phyloP scores from a whole-genome alignment of 2,888 invertebrate species.

The Altica lythri region DNA sequence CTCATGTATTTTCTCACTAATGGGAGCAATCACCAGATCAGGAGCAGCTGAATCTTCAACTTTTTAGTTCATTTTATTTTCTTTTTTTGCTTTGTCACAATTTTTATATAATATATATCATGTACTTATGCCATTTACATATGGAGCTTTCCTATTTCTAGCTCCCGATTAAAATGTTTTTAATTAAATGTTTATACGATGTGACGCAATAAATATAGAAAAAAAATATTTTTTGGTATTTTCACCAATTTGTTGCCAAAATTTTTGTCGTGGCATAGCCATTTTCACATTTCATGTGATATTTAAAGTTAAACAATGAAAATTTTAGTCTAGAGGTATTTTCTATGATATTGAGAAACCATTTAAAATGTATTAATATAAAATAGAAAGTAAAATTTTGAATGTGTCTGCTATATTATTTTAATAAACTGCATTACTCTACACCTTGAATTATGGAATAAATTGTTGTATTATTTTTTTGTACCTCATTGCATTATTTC shows the following conservation, averaged over 20 bases:
- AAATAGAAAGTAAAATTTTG: constrained; percentile 22
- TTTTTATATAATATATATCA: constrained; percentile 32
- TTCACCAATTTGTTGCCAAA: constrained; percentile 26
- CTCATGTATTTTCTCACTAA: constrained; percentile 9
- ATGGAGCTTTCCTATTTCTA: constrained; percentile 27
- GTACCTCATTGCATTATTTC: too few relatives aligned
- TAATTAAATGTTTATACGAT: constrained; percentile 35
- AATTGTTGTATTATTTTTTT: constrained; percentile 8
- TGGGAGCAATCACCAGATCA: constrained; percentile 21
- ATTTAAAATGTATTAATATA: constrained; percentile 19
- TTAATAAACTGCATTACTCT: constrained; percentile 25
- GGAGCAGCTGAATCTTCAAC: constrained; percentile 35
- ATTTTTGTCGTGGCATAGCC: constrained; percentile 35
- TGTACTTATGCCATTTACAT: constrained; percentile 35
- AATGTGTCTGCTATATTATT: constrained; percentile 24
- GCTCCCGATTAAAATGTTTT: constrained; percentile 28
- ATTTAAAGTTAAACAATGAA: constrained; percentile 37
- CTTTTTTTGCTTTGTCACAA: constrained; percentile 23
- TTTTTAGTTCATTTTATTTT: constrained; percentile 30
- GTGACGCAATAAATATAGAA: constrained; percentile 26
- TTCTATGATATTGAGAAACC: constrained; percentile 29
- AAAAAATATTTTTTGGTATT: constrained; percentile 28
- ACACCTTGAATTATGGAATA: constrained; percentile 19
- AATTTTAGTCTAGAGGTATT: constrained; percentile 32
- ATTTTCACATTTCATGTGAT: constrained; percentile 44